These are phyloP conservation scores for Megathymus violae DNA, from an alignment of 1,140 invertebrate species.

Conservation along the genomic window DNA sequence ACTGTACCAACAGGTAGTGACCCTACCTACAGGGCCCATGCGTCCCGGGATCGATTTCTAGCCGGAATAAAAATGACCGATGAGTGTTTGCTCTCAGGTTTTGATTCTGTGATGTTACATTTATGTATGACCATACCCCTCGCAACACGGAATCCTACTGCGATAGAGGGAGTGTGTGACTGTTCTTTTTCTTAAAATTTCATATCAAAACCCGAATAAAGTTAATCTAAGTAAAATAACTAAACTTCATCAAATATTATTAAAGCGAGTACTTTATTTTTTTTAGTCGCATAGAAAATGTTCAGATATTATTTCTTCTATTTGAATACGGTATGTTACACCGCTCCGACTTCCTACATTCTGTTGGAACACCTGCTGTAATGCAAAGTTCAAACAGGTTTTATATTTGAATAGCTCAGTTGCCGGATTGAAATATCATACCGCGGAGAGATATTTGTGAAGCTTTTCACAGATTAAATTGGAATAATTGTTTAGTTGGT, in stretches of 20 bases:
- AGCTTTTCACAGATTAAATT: conserved; percentile 3
- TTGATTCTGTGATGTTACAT: no score
- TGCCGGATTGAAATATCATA: conserved; percentile 8
- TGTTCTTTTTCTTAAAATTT: no score
- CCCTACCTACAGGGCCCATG: no score
- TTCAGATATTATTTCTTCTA: conserved; percentile 13
- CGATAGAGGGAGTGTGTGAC: no score
- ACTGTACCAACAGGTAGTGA: no score
- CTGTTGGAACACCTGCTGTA: conserved; percentile 17
- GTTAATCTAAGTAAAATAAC: no score
- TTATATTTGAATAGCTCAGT: conserved; percentile 16
- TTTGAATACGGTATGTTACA: conserved; percentile 14
- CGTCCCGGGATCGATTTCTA: no score
- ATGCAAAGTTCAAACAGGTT: conserved; percentile 16
- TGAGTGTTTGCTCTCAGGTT: no score
- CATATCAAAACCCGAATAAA: no score
- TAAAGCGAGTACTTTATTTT: not conserved
- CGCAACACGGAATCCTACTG: no score
- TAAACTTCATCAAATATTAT: not conserved
- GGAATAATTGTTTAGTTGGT: not conserved
- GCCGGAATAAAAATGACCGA: no score
- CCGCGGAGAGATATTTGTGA: not conserved
- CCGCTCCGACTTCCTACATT: not conserved
- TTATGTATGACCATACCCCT: no score
- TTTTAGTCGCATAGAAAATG: not conserved